Evolutionary conservation across 2,888 invertebrate genomes (phyloP).

Genomic region (Stictocephala bisonia): DNA sequence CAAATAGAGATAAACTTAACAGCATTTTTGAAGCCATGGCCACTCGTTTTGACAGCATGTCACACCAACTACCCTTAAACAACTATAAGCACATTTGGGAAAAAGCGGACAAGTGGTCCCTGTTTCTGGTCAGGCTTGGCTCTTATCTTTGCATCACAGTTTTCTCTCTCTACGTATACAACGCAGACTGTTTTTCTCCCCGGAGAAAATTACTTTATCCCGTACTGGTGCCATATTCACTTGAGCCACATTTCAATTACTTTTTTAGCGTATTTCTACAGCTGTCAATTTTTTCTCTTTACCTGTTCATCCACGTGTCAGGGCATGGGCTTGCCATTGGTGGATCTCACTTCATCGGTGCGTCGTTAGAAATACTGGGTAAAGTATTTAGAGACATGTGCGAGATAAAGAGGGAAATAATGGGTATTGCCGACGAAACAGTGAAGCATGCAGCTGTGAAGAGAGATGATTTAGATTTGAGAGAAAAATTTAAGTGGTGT

Average conservation of each 20-base stretch:
- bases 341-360: constrained; percentile 29
- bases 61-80: not conserved
- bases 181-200: not conserved
- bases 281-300: not conserved
- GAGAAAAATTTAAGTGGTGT: constrained; percentile 7
- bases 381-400: not conserved
- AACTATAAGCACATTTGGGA: constrained; percentile 6
- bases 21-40: not conserved
- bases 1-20: not conserved
- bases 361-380: constrained; percentile 8
- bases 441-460: not conserved
- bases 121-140: not conserved
- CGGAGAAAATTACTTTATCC: constrained; percentile 6
- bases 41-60: not conserved
- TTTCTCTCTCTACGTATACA: not conserved
- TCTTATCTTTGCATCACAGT: not conserved
- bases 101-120: constrained; percentile 7
- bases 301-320: constrained; percentile 11
- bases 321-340: constrained; percentile 9
- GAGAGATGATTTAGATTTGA: constrained; percentile 2
- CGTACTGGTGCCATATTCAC: not conserved
- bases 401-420: too few relatives aligned
- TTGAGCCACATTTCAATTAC: not conserved
- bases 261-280: not conserved
- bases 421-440: not conserved